Percentiles rank a stretch among this genome's conserved stretches.
phyloP scores from a whole-genome alignment of 2,888 invertebrate genomes.

The Lordiphosa andalusiaca region DNA sequence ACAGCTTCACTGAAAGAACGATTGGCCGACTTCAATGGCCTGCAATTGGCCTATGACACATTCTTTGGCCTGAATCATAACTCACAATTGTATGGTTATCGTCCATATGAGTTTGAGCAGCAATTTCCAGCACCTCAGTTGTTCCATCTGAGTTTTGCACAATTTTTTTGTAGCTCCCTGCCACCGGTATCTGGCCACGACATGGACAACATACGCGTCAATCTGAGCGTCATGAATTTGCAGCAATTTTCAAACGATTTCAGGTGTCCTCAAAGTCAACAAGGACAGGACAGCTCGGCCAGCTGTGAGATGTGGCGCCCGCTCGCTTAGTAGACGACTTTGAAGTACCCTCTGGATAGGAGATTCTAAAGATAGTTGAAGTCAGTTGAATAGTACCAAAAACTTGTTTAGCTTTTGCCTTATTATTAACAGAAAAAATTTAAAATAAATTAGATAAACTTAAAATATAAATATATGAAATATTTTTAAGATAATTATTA shows the following conservation, averaged over 20 bases:
- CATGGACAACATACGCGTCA: constrained; percentile 68
- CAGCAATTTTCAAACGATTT: constrained; percentile 59
- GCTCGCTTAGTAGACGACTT: constrained; percentile 1
- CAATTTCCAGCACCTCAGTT: constrained; percentile 43
- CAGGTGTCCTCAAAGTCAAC: constrained; percentile 35
- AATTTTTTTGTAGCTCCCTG: constrained; percentile 71
- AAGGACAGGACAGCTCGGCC: constrained; percentile 21
- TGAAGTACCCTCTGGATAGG: too few species aligned
- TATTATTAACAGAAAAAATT: too few species aligned
- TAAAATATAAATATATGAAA: too few species aligned
- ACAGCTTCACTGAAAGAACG: constrained; percentile 63
- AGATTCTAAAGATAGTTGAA: too few species aligned
- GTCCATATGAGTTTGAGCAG: constrained; percentile 39
- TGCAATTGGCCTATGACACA: constrained; percentile 67
- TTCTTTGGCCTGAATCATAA: constrained; percentile 49
- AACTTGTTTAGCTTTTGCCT: too few species aligned
- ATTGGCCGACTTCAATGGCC: constrained; percentile 68
- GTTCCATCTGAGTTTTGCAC: constrained; percentile 69
- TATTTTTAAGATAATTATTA: too few species aligned
- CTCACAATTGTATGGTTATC: constrained; percentile 32
- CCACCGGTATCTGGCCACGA: constrained; percentile 67
- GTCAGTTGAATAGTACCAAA: too few species aligned
- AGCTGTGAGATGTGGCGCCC: constrained; percentile 60
- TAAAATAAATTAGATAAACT: too few species aligned
- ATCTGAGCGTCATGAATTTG: constrained; percentile 56